A percentile compares a stretch with the other conserved stretches of the same genome.
These are phyloP conservation scores for Cryptoprocta ferox DNA, from an alignment of 2,797 vertebrate species.

Conservation along the genomic window DNA sequence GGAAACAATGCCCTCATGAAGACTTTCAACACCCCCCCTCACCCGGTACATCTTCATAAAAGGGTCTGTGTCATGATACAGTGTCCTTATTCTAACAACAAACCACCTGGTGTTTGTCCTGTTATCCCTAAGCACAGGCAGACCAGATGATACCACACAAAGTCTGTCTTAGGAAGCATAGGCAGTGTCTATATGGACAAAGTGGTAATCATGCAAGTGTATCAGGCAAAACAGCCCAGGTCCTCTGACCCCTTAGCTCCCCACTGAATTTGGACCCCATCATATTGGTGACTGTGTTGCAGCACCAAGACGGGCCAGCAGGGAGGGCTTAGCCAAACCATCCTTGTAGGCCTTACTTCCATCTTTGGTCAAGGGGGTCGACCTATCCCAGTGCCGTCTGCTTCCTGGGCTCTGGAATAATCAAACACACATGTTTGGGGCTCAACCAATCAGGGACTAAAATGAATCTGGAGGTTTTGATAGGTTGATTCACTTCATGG, in stretches of 20 bases:
- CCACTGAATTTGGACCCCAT: not conserved
- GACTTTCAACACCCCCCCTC: rapidly evolving
- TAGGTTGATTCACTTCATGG: not conserved
- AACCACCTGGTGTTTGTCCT: rapidly evolving
- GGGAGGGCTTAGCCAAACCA: too few species aligned
- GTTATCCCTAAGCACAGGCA: not conserved
- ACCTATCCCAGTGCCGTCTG: rapidly evolving
- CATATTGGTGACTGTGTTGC: rapidly evolving
- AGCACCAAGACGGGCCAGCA: not conserved
- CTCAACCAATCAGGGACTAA: not conserved
- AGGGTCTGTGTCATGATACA: too few species aligned
- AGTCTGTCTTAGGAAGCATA: not conserved
- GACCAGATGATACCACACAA: not conserved
- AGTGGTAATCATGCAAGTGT: rapidly evolving
- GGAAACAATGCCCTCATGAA: too few species aligned
- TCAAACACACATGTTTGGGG: not conserved
- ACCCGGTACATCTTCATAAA: not conserved
- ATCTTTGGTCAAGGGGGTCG: too few species aligned
- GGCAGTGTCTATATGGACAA: rapidly evolving
- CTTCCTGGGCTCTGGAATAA: not conserved
- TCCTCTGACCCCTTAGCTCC: not conserved
- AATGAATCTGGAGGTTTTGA: not conserved
- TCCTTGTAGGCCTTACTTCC: not conserved
- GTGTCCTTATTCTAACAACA: not conserved
- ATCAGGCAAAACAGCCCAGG: not conserved